A percentile compares a stretch with the other conserved stretches of the same genome.
Evolutionary conservation across 2,888 invertebrate genomes (phyloP).

Genomic region (Caenorhabditis japonica): DNA sequence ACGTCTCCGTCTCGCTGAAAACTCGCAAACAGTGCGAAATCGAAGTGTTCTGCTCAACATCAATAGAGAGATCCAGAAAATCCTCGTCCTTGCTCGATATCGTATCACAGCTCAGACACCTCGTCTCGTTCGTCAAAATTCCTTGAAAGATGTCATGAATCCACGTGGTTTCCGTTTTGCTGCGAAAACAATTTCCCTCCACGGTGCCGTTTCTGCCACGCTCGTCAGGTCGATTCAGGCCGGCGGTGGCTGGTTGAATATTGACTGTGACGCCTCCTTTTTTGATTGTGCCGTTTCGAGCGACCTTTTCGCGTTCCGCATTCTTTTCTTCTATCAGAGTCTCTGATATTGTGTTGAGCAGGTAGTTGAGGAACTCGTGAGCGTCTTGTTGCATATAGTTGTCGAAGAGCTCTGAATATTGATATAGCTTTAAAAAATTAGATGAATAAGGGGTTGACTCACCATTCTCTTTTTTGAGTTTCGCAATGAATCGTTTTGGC

Average conservation of each 20-base stretch:
- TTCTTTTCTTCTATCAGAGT: conserved; percentile 82
- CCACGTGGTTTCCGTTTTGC: conserved; percentile 88
- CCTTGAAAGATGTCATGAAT: conserved; percentile 99
- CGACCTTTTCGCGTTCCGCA: conserved; percentile 44
- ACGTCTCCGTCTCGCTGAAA: conserved; percentile 89
- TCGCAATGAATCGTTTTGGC: conserved; percentile 98
- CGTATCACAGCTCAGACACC: conserved; percentile 99
- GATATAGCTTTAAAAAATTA: not conserved
- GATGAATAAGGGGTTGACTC: conserved; percentile 44
- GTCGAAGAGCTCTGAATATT: conserved; percentile 91
- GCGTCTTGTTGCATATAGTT: conserved; percentile 98
- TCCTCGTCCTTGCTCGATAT: conserved; percentile 99
- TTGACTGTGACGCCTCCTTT: conserved; percentile 49
- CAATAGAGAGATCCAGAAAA: conserved; percentile 97
- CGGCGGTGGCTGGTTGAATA: conserved; percentile 32
- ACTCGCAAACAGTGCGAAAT: conserved; percentile 97
- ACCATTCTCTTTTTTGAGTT: conserved; percentile 98
- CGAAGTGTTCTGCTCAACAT: conserved; percentile 98
- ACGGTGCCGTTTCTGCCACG: conserved; percentile 2
- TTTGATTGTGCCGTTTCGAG: conserved; percentile 56
- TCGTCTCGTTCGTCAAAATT: conserved; percentile 97
- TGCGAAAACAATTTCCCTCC: conserved; percentile 13
- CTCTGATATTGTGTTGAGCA: conserved; percentile 98
- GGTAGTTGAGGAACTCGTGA: conserved; percentile 98
- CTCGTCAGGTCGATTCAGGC: conserved; percentile 16